Evolutionary conservation across 2,797 vertebrate genomes (phyloP), one percentile per base, ranked within the genome.

Genomic region (Betta splendens): DNA sequence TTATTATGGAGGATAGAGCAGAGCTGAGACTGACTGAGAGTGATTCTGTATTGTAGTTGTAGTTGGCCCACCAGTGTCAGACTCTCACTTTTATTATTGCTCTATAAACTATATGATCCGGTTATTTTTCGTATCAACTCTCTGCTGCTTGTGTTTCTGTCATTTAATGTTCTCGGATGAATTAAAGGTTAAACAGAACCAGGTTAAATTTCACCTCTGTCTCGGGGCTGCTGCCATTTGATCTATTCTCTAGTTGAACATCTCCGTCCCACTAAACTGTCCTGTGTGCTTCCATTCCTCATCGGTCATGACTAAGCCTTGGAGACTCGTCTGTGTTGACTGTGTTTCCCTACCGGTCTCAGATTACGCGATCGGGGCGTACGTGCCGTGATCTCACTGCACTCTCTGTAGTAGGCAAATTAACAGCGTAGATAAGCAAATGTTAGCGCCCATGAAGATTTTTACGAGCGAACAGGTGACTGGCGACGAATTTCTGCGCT

Each of bases 371-470:
- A 51, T 21, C 68, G 42, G 58, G 21, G 58, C 52, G 59, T 53
- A 35, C 33, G 51, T 18, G 48, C 55, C 58, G 42, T 46, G 17
- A 16, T 60, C 54, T 69, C 43, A 23, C 56, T 51, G 44, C 23
- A 3, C 35, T 21, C 47, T 54, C 46, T 48, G 29, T 69, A 52
- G 13, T 52, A 71, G 75, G 59, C 74, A 87, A 86, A 86, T 61
- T 12, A 48, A 43, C 17, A 31, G 16, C 9, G 17, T 18, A 38
- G 63, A 81, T 72, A 80, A 32, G 16, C 77, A 81, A 81, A 86
- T 76, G 43, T 44, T 7, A 33, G 66, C 78, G 76, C 23, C 52
- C 38, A 12, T 23, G 2, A 10, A 45, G 60, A 40, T 59, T 67
- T 78, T 44, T 60, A 68, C 5, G n/a, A 55, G 55, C 21, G 0